Conservation (phyloP, 2,797 vertebrate species). For the Merluccius polli region DNA sequence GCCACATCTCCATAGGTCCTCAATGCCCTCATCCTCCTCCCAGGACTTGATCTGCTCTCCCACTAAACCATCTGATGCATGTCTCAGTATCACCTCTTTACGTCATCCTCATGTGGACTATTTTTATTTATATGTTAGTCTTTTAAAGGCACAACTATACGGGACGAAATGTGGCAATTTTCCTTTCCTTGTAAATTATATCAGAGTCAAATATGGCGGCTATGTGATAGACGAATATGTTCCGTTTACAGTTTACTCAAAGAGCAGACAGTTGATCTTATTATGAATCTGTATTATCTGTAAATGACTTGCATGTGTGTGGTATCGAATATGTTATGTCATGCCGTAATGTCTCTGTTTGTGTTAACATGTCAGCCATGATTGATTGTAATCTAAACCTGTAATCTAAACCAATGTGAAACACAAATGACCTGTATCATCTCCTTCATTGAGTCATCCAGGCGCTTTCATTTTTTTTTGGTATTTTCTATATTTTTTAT, state of each 20-base stretch:
- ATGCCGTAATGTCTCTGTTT: slow-evolving; percentile 23
- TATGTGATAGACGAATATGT: neutral
- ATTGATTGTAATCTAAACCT: slow-evolving; percentile 21
- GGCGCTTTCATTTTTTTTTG: too few species aligned
- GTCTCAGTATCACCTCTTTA: slow-evolving; percentile 39
- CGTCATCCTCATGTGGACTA: slow-evolving; percentile 30
- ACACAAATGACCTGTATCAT: slow-evolving; percentile 12
- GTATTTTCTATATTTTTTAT: neutral
- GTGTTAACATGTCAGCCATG: slow-evolving; percentile 27
- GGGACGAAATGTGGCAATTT: slow-evolving; percentile 1
- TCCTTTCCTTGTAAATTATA: neutral
- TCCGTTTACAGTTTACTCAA: neutral
- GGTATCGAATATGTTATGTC: slow-evolving; percentile 30
- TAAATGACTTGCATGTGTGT: slow-evolving; percentile 28
- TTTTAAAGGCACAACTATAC: neutral
- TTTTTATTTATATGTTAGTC: slow-evolving; percentile 4
- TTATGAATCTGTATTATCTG: slow-evolving; percentile 28
- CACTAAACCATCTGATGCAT: slow-evolving; percentile 35
- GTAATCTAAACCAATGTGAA: slow-evolving; percentile 12
- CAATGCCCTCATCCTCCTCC: slow-evolving; percentile 18
- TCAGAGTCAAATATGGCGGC: slow-evolving; percentile 6
- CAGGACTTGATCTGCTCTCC: slow-evolving; percentile 4
- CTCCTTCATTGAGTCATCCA: slow-evolving; percentile 13
- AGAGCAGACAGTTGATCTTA: neutral
- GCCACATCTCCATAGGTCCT: slow-evolving; percentile 4